Conservation (phyloP, 2,888 invertebrate genomes). For the Craniophora ligustri region DNA sequence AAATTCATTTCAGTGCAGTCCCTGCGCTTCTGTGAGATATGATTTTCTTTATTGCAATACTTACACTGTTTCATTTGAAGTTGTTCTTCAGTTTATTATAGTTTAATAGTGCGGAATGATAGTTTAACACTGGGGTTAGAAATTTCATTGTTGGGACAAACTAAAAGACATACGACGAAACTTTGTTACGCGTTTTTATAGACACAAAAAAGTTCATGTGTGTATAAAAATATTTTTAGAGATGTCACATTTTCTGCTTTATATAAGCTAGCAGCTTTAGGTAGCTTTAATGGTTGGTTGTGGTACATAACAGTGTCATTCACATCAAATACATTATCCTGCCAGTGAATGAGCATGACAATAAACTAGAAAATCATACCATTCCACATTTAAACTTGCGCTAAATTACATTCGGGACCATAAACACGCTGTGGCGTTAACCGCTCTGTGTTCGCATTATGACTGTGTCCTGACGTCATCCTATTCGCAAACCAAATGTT, state of each 20-base stretch:
- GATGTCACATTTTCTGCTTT: background rate
- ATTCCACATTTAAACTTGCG: constrained; percentile 54
- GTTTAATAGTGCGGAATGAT: constrained; percentile 54
- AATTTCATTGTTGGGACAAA: constrained; percentile 20
- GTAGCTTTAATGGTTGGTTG: too few species aligned
- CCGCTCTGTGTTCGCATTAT: constrained; percentile 63
- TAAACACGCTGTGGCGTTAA: constrained; percentile 70
- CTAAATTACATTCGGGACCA: constrained; percentile 70
- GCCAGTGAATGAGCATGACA: constrained; percentile 40
- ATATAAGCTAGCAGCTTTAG: too few species aligned
- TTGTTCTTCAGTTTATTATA: constrained; percentile 53
- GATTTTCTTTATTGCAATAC: constrained; percentile 60
- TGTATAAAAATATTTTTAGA: too few species aligned
- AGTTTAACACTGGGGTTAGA: constrained; percentile 42
- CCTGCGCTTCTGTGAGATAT: constrained; percentile 55
- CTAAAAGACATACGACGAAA: background rate
- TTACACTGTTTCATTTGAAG: constrained; percentile 57
- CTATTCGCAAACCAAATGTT: constrained; percentile 83
- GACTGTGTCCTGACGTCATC: constrained; percentile 73
- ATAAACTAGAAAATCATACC: constrained; percentile 49
- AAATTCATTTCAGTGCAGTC: constrained; percentile 56
- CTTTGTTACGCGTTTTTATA: background rate
- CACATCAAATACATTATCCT: constrained; percentile 19
- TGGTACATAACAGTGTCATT: background rate
- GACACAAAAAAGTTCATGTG: background rate